phyloP scores from a whole-genome alignment of 2,113 vertebrate genomes.

The Chauna torquata region DNA sequence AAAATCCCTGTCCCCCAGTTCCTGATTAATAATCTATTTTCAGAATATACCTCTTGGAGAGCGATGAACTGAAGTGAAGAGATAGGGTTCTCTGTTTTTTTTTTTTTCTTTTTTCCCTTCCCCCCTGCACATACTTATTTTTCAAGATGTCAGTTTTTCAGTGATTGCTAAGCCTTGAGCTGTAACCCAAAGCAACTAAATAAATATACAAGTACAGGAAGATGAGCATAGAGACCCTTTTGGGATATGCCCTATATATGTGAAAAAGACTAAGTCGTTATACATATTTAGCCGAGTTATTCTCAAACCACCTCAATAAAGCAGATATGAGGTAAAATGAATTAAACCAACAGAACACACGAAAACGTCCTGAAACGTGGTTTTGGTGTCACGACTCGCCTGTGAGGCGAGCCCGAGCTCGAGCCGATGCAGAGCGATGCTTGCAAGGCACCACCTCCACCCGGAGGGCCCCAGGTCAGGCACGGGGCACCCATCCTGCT shows the following conservation, averaged over 20 bases:
- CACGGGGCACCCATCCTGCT: too few relatives aligned
- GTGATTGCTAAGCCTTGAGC: not conserved
- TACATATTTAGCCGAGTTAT: not conserved
- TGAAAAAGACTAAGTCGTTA: not conserved
- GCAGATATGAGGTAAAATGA: not conserved
- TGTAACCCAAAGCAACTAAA: not conserved
- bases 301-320: not conserved
- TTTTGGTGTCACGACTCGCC: too few relatives aligned
- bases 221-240: not conserved
- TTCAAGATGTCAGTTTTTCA: not conserved
- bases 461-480: not conserved
- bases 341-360: not conserved
- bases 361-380: not conserved
- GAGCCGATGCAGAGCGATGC: fast-evolving
- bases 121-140: not conserved
- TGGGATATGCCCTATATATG: not conserved
- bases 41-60: not conserved
- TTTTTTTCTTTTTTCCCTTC: too few relatives aligned
- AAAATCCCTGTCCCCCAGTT: not conserved
- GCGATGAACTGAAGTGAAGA: not conserved
- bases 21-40: not conserved
- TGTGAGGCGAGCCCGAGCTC: fast-evolving
- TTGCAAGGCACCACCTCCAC: not conserved
- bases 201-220: not conserved
- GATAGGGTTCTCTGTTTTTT: not conserved